Evolutionary conservation across 1,140 invertebrate species (phyloP).

Genomic region (Potamilus streckersoni): DNA sequence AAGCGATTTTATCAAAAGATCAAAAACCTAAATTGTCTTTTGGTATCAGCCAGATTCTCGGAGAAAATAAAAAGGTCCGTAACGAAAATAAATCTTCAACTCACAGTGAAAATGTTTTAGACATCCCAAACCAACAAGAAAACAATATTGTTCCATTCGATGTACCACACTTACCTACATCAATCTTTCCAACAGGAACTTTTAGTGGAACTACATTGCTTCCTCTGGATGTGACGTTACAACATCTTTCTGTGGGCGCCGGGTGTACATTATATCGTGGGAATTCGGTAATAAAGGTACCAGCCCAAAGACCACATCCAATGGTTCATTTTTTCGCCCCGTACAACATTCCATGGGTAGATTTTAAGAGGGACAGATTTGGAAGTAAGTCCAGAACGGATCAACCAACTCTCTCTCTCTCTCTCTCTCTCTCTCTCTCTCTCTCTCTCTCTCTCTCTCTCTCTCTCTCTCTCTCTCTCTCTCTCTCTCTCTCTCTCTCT

Average conservation of each 20-base stretch:
- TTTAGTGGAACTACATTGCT: background rate
- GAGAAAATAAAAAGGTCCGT: conserved; percentile 10
- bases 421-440: no score
- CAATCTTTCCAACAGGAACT: background rate
- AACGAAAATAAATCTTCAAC: background rate
- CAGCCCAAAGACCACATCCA: conserved; percentile 42
- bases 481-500: no score
- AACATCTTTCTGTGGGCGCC: background rate
- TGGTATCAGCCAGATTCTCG: conserved; percentile 42
- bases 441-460: no score
- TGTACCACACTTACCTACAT: background rate
- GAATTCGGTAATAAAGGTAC: conserved; percentile 26
- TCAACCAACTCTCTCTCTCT: no score
- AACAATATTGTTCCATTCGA: conserved; percentile 1
- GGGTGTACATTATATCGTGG: conserved; percentile 34
- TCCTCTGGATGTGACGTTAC: no score
- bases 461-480: no score
- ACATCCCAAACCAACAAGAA: background rate
- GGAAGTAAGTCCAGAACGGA: conserved; percentile 29
- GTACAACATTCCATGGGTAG: conserved; percentile 44
- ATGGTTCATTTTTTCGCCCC: conserved; percentile 43
- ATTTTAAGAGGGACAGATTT: conserved; percentile 44
- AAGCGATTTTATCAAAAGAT: no score
- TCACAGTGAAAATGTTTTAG: background rate
- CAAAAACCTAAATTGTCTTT: conserved; percentile 39